Conservation (phyloP, 2,113 vertebrate species). For the western clawed frog (Xenopus tropicalis) region DNA sequence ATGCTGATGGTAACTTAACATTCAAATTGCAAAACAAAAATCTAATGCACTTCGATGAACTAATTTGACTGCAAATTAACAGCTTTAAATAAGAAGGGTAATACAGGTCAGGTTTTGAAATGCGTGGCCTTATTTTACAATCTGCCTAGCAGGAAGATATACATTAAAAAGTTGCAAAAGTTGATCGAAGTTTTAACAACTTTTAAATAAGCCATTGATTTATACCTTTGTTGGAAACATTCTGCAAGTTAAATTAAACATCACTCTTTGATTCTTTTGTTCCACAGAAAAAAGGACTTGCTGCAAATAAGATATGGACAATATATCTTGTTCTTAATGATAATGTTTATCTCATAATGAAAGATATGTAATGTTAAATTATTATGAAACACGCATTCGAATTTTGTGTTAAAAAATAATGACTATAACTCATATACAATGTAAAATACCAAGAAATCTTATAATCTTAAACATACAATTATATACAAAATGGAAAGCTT, state of each 20-base stretch:
- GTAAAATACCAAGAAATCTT: too few species aligned
- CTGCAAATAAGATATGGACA: background rate
- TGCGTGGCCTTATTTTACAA: constrained; percentile 34
- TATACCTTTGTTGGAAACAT: constrained; percentile 36
- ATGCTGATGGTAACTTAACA: constrained; percentile 38
- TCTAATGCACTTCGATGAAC: constrained; percentile 38
- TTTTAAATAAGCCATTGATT: constrained; percentile 44
- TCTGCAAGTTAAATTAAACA: constrained; percentile 38
- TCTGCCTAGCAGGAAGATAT: constrained; percentile 33
- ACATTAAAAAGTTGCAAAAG: constrained; percentile 33
- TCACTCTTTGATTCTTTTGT: constrained; percentile 4
- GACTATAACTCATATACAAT: too few species aligned
- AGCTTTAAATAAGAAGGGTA: constrained; percentile 33
- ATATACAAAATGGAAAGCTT: too few species aligned
- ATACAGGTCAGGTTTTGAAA: constrained; percentile 38
- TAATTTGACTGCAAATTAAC: constrained; percentile 43
- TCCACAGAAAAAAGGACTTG: background rate
- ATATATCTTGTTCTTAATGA: background rate
- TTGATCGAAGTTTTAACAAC: constrained; percentile 25
- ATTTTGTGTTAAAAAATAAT: too few species aligned
- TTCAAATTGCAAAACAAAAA: constrained; percentile 38
- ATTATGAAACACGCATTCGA: background rate
- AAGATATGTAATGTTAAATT: background rate
- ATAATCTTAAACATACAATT: too few species aligned
- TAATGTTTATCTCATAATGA: background rate